Conservation (phyloP, 1,140 invertebrate genomes). For the Polypedilum pembai region DNA sequence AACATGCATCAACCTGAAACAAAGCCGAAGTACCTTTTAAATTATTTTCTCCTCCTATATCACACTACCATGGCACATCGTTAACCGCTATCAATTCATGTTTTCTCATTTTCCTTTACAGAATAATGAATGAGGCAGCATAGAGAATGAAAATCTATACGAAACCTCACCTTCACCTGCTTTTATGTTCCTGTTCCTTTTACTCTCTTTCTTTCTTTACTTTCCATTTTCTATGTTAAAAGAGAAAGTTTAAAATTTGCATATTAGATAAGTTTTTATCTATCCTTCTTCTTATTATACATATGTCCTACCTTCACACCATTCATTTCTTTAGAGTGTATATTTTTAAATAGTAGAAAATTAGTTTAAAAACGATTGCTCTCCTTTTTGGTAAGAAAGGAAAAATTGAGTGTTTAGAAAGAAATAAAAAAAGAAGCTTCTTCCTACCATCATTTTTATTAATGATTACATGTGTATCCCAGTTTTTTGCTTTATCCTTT, state of each 20-base stretch:
- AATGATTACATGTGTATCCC: too few relatives aligned
- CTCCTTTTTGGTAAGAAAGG: too few relatives aligned
- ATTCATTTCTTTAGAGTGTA: too few relatives aligned
- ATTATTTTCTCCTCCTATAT: neutral
- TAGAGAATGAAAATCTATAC: neutral
- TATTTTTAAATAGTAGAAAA: too few relatives aligned
- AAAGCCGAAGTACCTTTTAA: neutral
- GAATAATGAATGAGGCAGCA: neutral
- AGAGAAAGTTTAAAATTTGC: conserved; percentile 12
- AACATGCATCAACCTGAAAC: neutral
- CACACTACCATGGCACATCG: neutral
- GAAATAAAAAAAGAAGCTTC: too few relatives aligned
- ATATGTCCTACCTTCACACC: too few relatives aligned
- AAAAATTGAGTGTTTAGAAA: too few relatives aligned
- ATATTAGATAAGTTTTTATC: neutral
- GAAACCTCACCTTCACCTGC: neutral
- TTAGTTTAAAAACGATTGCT: too few relatives aligned
- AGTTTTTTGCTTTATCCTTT: too few relatives aligned
- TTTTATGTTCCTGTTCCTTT: too few relatives aligned
- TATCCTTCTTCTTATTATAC: neutral
- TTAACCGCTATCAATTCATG: conserved; percentile 17
- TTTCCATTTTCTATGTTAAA: neutral
- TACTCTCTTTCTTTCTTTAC: neutral
- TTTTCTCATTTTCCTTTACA: conserved; percentile 13
- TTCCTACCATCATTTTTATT: too few relatives aligned